phyloP scores from a whole-genome alignment of 2,888 invertebrate species.

The Chaetogeoica ovagalla region DNA sequence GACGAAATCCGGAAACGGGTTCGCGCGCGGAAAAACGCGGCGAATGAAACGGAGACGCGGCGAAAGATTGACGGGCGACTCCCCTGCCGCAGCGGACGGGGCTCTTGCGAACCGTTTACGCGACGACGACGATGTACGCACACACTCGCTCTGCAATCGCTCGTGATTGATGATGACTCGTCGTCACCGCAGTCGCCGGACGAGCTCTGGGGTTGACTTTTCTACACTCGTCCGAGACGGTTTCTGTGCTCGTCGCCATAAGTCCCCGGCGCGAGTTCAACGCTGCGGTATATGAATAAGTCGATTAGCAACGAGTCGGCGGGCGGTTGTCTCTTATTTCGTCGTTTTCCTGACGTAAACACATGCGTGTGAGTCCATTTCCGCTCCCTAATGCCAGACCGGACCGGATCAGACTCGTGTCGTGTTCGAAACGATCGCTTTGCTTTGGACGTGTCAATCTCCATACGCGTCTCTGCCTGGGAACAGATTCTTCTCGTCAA shows the following conservation, averaged over 20 bases:
- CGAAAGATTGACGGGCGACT: slow-evolving; percentile 40
- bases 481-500: no score
- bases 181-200: not conserved
- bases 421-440: no score
- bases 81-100: not conserved
- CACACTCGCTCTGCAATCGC: not conserved
- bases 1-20: not conserved
- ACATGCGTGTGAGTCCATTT: no score
- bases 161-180: slow-evolving; percentile 35
- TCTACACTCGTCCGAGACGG: not conserved
- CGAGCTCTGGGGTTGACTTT: slow-evolving; percentile 31
- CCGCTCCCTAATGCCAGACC: no score
- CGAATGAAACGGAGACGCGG: slow-evolving; percentile 16
- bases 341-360: not conserved
- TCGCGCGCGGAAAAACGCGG: not conserved
- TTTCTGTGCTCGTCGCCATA: not conserved
- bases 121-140: slow-evolving; percentile 1
- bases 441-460: no score
- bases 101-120: slow-evolving; percentile 30
- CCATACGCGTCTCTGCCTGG: no score
- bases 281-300: slow-evolving; percentile 33
- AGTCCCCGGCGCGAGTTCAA: no score
- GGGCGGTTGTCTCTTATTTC: not conserved
- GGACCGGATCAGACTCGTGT: no score
- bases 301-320: slow-evolving; percentile 26